Base-by-base conservation (phyloP, 2,888 invertebrate species). In the Syritta pipiens region DNA sequence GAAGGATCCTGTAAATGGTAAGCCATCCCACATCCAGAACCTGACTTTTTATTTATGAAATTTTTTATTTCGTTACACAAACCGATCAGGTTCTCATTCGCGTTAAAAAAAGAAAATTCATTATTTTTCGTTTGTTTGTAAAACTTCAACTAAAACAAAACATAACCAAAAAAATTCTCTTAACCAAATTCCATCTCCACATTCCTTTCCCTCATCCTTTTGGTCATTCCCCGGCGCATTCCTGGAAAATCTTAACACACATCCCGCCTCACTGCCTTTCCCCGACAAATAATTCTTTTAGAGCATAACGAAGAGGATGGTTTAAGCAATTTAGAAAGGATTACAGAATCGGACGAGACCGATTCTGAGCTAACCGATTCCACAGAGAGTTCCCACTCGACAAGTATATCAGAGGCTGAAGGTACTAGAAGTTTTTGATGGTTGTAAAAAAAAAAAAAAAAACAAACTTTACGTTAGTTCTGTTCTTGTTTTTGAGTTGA, bases 311-410 rank as follows among this genome's bases (percentile, higher is more conserved):
- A 81, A 59, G 83, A 83, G 79, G 82, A 82, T 71, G 69, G 69
- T 62, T 69, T 82, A 77, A 82, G 60, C 79, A 82, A 68, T 81
- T 81, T 83, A 77, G 82, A 90, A 89, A 81, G 89, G 90, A 60
- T 85, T 37, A 72, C 87, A 87, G 87, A 88, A 88, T 88, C 89
- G 83, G 90, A 90, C 82, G 90, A 90, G 85, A 91, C 90, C 82
- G 91, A 91, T 84, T 91, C 91, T 89, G 87, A 90, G 90, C 88
- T 86, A 76, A 88, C 87, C 83, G 89, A 89, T 84, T 89, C 89
- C 32, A 89, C 89, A 81, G 89, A 89, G 83, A 89, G 89, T 85
- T 89, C 89, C 51, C 87, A 88, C 84, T 87, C 89, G 74, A 89
- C 87, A 81, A 86, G 86, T 85, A 85, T 87, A 77, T 87, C 86